Evolutionary conservation across 2,113 vertebrate species (phyloP).

Genomic region (Calonectris borealis): DNA sequence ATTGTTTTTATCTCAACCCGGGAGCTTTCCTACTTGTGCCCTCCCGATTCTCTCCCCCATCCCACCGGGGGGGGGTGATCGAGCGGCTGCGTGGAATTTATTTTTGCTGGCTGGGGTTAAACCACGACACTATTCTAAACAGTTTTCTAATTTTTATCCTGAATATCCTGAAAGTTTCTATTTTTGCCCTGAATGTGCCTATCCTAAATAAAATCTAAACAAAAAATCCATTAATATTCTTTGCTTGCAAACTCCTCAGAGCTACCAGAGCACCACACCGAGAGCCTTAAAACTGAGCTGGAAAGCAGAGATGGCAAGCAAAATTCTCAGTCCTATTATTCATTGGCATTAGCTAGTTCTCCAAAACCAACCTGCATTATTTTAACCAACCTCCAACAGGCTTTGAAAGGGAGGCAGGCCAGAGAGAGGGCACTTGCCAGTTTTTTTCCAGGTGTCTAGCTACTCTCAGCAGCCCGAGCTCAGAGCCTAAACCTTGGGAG

Average conservation of each 20-base stretch:
- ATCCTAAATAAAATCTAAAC: background rate
- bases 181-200: background rate
- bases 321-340: background rate
- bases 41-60: no score
- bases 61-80: no score
- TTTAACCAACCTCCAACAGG: background rate
- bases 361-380: background rate
- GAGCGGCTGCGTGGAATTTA: no score
- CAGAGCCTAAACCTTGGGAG: background rate
- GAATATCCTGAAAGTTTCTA: background rate
- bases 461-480: background rate
- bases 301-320: background rate
- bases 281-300: background rate
- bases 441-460: background rate
- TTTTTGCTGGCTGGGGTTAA: no score
- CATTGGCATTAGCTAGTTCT: background rate
- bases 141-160: background rate
- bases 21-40: no score
- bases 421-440: background rate
- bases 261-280: background rate
- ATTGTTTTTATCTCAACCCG: no score
- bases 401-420: background rate
- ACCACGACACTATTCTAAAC: no score
- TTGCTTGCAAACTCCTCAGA: background rate
- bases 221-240: background rate